Evolutionary conservation across 2,113 vertebrate species (phyloP).

Genomic region (Cercopithecus mona): DNA sequence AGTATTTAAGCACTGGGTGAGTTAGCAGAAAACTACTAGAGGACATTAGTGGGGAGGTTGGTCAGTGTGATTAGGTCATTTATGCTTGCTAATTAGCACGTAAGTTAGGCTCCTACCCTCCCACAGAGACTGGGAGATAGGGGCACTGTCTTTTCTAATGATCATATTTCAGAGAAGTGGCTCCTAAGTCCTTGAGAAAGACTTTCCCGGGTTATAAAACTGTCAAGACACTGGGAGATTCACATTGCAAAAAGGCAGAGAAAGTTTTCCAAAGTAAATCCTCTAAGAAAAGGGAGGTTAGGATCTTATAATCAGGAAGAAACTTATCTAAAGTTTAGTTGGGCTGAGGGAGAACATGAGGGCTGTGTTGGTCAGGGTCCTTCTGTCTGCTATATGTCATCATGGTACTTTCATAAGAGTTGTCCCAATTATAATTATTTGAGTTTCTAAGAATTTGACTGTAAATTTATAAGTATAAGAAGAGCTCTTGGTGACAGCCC

Average conservation of each 20-base stretch:
- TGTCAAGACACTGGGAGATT: background rate
- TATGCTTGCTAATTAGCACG: background rate
- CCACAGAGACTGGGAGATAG: background rate
- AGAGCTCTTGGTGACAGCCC: background rate
- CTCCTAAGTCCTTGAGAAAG: no score
- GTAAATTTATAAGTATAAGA: conserved; percentile 5
- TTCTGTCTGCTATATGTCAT: background rate
- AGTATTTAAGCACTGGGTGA: background rate
- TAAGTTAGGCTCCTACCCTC: background rate
- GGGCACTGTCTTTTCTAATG: background rate
- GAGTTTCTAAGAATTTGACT: background rate
- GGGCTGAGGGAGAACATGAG: background rate
- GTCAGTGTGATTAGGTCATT: background rate
- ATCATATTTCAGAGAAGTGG: background rate
- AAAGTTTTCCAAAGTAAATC: background rate
- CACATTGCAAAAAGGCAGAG: background rate
- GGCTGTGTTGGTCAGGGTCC: no score
- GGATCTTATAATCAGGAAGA: background rate
- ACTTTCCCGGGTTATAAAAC: background rate
- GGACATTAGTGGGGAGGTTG: background rate
- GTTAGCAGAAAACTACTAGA: background rate
- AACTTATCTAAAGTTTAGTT: background rate
- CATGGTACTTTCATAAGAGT: background rate
- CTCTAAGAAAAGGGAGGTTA: background rate
- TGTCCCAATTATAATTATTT: background rate